phyloP scores from a whole-genome alignment of 2,888 invertebrate genomes.

The Machimus rusticus region DNA sequence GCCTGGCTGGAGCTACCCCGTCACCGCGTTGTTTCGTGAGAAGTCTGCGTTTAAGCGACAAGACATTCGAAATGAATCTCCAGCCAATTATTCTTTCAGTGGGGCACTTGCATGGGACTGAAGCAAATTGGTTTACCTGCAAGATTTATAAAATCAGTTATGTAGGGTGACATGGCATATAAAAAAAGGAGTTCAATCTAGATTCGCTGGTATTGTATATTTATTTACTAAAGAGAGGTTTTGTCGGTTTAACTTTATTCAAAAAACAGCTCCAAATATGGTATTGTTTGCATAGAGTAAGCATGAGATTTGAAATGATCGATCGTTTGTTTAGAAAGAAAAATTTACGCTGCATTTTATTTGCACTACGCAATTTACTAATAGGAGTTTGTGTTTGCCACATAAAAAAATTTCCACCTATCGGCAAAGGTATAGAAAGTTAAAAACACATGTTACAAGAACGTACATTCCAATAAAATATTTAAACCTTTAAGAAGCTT shows the following conservation, averaged over 20 bases:
- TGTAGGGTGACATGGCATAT: neutral
- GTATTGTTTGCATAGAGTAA: neutral
- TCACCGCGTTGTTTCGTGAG: neutral
- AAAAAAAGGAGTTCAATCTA: neutral
- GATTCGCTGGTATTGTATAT: neutral
- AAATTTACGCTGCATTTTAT: neutral
- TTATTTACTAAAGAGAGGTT: neutral
- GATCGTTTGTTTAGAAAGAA: neutral
- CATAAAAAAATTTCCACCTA: neutral
- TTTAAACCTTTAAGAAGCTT: too few species aligned
- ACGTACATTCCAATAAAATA: neutral
- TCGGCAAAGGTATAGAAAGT: neutral
- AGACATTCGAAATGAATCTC: neutral
- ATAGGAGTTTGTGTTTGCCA: neutral
- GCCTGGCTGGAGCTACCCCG: neutral
- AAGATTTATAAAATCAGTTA: neutral
- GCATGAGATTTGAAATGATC: neutral
- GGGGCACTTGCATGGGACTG: neutral
- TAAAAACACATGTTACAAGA: neutral
- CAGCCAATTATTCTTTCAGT: neutral
- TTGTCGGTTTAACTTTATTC: neutral
- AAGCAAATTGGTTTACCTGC: neutral
- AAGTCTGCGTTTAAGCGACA: neutral
- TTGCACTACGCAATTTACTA: neutral
- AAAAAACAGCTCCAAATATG: neutral